Evolutionary conservation across 1,140 invertebrate species (phyloP), one percentile per base, ranked within the genome.

Genomic region (Bombus sylvicola): DNA sequence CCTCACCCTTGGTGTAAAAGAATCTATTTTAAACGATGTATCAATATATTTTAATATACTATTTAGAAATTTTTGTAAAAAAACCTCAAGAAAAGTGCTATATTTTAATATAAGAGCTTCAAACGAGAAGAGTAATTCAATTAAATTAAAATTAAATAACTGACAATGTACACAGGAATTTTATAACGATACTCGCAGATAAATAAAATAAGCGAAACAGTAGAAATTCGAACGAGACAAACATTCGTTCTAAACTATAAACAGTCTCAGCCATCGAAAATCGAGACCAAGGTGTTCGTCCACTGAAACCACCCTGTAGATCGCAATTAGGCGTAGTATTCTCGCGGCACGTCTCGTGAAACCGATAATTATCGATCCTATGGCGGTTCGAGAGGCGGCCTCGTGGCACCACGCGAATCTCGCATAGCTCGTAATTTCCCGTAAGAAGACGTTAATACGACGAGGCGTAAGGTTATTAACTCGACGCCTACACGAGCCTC

Each of bases 381-480:
- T 47, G 31, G 57, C 59, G 39, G 41, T 28, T 43, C 41, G 72
- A 73, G 72, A 41, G 72, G 28, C 41, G 41, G 25, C 39, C 43
- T 43, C 80, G 64, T 59, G 69, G n/a, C 37, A 41, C 71, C 34
- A 22, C 41, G 66, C 64, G 77, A 80, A 83, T 83, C 82, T 41
- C 62, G 43, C 74, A 57, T 69, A 78, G 62, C 82, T 83, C 74
- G 74, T 83, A 83, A 83, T 69, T 83, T 66, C 76, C 41, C 83
- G 57, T 79, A 85, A 79, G 83, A 85, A 71, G 83, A 85, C 83
- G 57, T 80, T 85, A 85, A 85, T 85, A 66, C 83, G 83, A 85
- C 77, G 83, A 85, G 83, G 84, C 79, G 79, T 86, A 86, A 86
- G 68, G 84, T 81, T 86, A 86, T 86, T 86, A 86, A 86, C 84